Evolutionary conservation across 2,888 invertebrate species (phyloP), one percentile per base, ranked within the genome.

Genomic region (Nowickia ferox): DNA sequence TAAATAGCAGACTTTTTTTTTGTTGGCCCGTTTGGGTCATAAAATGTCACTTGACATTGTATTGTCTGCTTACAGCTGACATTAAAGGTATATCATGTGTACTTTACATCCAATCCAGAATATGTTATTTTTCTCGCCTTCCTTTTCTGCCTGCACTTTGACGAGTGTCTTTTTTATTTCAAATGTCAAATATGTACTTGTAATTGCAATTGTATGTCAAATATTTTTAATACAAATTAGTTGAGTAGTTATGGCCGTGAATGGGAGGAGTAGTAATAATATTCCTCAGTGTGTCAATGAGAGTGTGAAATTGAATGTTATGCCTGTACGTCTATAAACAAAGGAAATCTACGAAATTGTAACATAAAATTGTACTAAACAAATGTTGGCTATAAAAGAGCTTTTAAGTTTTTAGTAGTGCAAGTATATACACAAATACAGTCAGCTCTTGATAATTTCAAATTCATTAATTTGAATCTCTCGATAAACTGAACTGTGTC

Each of bases 71-170:
- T 65, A 19, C 51, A 15, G 15, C 10, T 38, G 10, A 63, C 48
- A 55, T 61, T 75, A 86, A 76, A 86, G 86, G 86, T 86, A 79
- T 80, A 46, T 65, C 79, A 17, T 79, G 75, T 83, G 78, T 65
- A 11, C 38, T 61, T 77, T 69, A 66, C 72, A 85, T 22, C 65
- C 68, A 69, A 51, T 68, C 74, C 42, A 46, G 6, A 46, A 61
- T 22, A 22, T 57, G 17, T 65, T 61, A 22, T 66, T 46, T 30
- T 57, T 30, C 11, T 11, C 63, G 9, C 61, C 9, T n/a, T 59
- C 19, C 13, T 68, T 80, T 69, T 53, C 30, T 22, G 11, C 57
- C 69, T 82, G 68, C 80, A 68, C 72, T 84, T 77, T 84, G 84
- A 84, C 84, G 81, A 74, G 68, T 86, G 82, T 76, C 71, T 75